These are phyloP conservation scores for Drosophila repletoides DNA, from an alignment of 1,140 invertebrate species.

Conservation along the genomic window DNA sequence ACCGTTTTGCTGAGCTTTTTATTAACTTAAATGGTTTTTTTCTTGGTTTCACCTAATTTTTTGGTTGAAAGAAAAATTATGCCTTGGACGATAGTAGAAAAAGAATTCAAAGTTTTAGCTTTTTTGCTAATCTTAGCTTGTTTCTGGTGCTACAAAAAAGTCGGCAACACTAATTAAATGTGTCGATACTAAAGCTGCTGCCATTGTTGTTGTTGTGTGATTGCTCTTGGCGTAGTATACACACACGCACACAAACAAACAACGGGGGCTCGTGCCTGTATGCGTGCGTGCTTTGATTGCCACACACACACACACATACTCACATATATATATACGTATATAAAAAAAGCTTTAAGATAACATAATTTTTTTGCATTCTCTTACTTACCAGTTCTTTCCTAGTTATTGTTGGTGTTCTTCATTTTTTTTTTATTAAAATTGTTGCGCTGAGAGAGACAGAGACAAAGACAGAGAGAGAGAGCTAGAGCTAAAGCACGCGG, in stretches of 20 bases:
- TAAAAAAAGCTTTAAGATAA: background rate
- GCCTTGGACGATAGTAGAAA: no score
- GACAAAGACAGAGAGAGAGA: background rate
- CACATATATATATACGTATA: no score
- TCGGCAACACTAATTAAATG: slow-evolving; percentile 41
- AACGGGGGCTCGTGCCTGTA: background rate
- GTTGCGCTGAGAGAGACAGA: slow-evolving; percentile 25
- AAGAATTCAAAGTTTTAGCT: no score
- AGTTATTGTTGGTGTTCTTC: slow-evolving; percentile 6
- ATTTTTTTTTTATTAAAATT: slow-evolving; percentile 12
- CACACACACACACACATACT: background rate
- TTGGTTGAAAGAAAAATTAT: no score
- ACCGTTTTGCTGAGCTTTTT: no score
- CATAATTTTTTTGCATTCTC: slow-evolving; percentile 1
- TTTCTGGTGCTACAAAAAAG: no score
- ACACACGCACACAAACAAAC: slow-evolving; percentile 33
- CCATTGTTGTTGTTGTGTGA: background rate
- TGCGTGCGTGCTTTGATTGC: background rate
- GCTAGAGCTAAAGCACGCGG: slow-evolving; percentile 5
- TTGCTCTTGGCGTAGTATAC: slow-evolving; percentile 42
- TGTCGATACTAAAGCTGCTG: slow-evolving; percentile 38
- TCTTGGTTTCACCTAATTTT: no score
- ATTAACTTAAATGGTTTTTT: no score
- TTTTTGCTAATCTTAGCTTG: no score
- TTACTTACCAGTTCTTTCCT: slow-evolving; percentile 22